Evolutionary conservation across 2,113 vertebrate species (phyloP).

Genomic region (Pollimyrus isidori): DNA sequence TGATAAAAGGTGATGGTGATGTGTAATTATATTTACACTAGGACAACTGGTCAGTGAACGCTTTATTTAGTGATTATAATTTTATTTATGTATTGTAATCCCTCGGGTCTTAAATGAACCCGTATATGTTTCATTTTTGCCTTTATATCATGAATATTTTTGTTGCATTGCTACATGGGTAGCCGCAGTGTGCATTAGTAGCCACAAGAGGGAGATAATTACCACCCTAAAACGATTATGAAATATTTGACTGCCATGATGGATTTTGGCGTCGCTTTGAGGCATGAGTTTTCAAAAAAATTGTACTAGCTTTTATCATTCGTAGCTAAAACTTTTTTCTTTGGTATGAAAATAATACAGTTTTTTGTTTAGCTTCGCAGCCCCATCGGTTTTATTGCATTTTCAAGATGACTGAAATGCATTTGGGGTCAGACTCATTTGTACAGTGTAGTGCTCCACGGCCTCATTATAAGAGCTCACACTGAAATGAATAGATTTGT

Average conservation of each 20-base stretch:
- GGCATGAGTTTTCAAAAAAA: not conserved
- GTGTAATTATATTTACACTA: not conserved
- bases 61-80: not conserved
- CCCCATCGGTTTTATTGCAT: not conserved
- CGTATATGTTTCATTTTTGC: not conserved
- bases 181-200: not conserved
- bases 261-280: not conserved
- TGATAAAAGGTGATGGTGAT: not conserved
- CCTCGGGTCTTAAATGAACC: not conserved
- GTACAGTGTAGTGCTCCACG: not conserved
- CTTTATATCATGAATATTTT: not conserved
- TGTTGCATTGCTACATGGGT: not conserved
- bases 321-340: not conserved
- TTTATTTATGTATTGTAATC: not conserved
- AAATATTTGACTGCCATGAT: not conserved
- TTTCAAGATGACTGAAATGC: not conserved
- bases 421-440: not conserved
- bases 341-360: not conserved
- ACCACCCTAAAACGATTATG: not conserved
- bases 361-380: not conserved
- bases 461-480: not conserved
- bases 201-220: slow-evolving; percentile 5
- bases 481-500: not conserved
- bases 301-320: not conserved
- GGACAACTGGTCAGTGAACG: not conserved